Evolutionary conservation across 2,888 invertebrate genomes (phyloP).

Genomic region (Heteromyza rotundicornis): DNA sequence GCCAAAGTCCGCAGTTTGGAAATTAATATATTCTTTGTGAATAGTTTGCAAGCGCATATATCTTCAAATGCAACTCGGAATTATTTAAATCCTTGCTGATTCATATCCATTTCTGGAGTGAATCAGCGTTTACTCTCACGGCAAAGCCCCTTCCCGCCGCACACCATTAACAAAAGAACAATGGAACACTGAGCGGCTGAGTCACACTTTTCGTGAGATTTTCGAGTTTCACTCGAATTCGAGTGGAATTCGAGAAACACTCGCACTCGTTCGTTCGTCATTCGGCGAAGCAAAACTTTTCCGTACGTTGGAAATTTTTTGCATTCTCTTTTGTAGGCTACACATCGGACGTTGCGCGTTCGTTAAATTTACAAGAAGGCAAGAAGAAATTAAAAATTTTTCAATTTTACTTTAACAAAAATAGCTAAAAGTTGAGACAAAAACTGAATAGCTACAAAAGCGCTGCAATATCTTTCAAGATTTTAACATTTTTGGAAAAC

Average conservation of each 20-base stretch:
- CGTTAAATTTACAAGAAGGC: slow-evolving; percentile 5
- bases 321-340: slow-evolving; percentile 33
- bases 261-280: slow-evolving; percentile 11
- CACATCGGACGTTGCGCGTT: slow-evolving; percentile 30
- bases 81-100: too few species aligned
- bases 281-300: slow-evolving; percentile 19
- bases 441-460: not conserved
- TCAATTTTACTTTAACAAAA: not conserved
- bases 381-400: slow-evolving; percentile 7
- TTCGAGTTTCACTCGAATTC: slow-evolving; percentile 8
- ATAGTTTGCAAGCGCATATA: too few species aligned
- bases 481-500: not conserved
- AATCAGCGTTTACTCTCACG: too few species aligned
- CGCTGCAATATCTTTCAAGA: not conserved
- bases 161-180: too few species aligned
- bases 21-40: too few species aligned
- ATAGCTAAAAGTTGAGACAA: not conserved
- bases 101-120: too few species aligned
- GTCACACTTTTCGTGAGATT: slow-evolving; percentile 7
- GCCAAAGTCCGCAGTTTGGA: too few species aligned
- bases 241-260: not conserved
- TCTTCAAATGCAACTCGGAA: too few species aligned
- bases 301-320: slow-evolving; percentile 29
- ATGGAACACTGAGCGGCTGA: too few species aligned
- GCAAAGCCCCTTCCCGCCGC: too few species aligned